Conservation (phyloP, 2,797 vertebrate species). For the Macropodus opercularis region DNA sequence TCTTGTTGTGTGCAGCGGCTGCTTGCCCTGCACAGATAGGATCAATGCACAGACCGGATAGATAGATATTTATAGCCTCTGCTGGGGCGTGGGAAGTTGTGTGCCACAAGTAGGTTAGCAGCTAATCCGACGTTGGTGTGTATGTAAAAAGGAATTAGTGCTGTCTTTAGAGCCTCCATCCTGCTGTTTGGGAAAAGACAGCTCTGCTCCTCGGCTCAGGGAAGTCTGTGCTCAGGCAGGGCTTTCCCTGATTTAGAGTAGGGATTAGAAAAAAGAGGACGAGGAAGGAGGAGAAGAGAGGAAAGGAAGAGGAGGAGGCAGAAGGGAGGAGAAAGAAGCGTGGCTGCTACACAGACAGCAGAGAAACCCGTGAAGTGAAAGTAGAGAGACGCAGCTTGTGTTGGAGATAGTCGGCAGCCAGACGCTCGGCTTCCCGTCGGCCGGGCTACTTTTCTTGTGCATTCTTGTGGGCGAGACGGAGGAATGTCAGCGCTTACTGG, state of each 20-base stretch:
- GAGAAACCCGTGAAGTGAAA: constrained; percentile 64
- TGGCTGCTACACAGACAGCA: constrained; percentile 57
- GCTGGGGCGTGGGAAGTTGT: constrained; percentile 52
- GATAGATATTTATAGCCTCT: constrained; percentile 75
- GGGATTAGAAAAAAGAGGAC: constrained; percentile 52
- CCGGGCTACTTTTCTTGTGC: constrained; percentile 36
- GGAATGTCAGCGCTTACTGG: constrained; percentile 55
- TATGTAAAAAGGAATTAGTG: constrained; percentile 50
- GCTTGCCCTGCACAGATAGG: constrained; percentile 39
- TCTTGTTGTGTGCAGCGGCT: not conserved
- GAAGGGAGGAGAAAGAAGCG: constrained; percentile 57
- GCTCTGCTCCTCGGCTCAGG: constrained; percentile 27
- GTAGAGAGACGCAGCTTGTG: constrained; percentile 51
- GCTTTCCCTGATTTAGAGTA: constrained; percentile 77
- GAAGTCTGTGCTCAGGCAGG: constrained; percentile 64
- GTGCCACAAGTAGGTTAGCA: constrained; percentile 72
- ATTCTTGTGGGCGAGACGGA: constrained; percentile 6
- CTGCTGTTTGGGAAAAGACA: constrained; percentile 41
- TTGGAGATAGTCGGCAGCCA: constrained; percentile 56
- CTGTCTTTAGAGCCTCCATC: constrained; percentile 57
- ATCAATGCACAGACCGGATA: constrained; percentile 59
- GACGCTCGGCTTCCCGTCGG: constrained; percentile 45
- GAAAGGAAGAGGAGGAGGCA: constrained; percentile 6
- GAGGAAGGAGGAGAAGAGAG: constrained; percentile 23
- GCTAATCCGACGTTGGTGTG: constrained; percentile 77